phyloP scores from a whole-genome alignment of 2,888 invertebrate genomes.

The Patella caerulea region DNA sequence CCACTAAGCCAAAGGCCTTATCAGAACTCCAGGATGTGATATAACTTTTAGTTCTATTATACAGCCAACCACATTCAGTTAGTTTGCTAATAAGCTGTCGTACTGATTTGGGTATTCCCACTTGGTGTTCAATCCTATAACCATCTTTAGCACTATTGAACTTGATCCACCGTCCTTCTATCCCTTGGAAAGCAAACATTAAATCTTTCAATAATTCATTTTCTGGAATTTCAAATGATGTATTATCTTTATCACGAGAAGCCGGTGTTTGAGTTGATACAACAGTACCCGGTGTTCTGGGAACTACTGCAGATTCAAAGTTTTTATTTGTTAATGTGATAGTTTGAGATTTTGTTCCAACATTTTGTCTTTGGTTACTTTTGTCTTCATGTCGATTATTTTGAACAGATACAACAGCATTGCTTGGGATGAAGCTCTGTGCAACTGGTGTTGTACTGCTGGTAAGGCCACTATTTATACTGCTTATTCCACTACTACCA shows the following conservation, averaged over 20 bases:
- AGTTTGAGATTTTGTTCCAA: neutral
- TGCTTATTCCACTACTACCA: constrained; percentile 66
- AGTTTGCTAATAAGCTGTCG: constrained; percentile 81
- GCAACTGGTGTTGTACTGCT: constrained; percentile 59
- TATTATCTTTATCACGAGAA: constrained; percentile 31
- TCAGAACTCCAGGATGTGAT: constrained; percentile 81
- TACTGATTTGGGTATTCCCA: constrained; percentile 76
- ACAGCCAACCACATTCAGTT: constrained; percentile 88
- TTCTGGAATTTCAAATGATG: constrained; percentile 63
- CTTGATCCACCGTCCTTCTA: constrained; percentile 83
- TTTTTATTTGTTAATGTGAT: neutral
- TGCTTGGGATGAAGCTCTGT: constrained; percentile 58
- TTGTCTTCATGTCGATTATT: neutral
- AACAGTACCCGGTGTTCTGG: neutral
- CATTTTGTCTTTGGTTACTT: neutral
- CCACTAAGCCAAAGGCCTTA: constrained; percentile 72
- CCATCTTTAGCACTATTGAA: constrained; percentile 74
- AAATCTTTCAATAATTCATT: constrained; percentile 77
- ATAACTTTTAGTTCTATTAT: constrained; percentile 85
- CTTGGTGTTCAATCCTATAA: constrained; percentile 63
- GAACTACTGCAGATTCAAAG: neutral
- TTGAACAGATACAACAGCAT: neutral
- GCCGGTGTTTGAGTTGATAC: neutral
- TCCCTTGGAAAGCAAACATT: constrained; percentile 89
- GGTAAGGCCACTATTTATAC: constrained; percentile 55